phyloP scores from a whole-genome alignment of 2,888 invertebrate species.

The Epirrhoe alternata region DNA sequence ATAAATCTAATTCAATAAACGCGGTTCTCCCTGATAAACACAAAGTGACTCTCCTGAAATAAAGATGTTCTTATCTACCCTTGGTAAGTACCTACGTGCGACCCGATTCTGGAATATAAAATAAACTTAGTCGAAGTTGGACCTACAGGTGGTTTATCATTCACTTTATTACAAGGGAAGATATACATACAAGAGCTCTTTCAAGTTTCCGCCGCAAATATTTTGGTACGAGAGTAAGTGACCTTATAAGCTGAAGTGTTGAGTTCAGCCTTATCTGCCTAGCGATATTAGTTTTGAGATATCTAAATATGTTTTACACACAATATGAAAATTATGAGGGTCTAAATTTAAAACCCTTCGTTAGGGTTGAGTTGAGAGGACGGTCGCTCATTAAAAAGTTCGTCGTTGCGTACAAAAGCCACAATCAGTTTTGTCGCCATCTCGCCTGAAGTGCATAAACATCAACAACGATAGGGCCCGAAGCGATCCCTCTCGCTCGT shows the following conservation, averaged over 20 bases:
- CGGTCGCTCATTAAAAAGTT: constrained; percentile 33
- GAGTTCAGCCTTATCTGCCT: neutral
- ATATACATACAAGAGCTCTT: constrained; percentile 8
- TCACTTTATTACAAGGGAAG: constrained; percentile 41
- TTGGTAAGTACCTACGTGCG: constrained; percentile 41
- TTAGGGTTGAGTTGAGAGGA: constrained; percentile 18
- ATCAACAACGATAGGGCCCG: constrained; percentile 23
- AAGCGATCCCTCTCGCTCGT: constrained; percentile 26
- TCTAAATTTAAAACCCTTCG: constrained; percentile 21
- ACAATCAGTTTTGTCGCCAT: constrained; percentile 27
- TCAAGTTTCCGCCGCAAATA: constrained; percentile 22
- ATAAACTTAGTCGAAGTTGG: constrained; percentile 43
- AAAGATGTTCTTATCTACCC: constrained; percentile 32
- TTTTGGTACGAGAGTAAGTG: constrained; percentile 16
- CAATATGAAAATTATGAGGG: constrained; percentile 18
- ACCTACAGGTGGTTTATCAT: constrained; percentile 59
- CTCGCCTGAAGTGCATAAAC: constrained; percentile 24
- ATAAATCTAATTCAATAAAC: constrained; percentile 41
- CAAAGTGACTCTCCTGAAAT: constrained; percentile 34
- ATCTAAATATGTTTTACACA: constrained; percentile 4
- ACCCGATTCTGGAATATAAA: constrained; percentile 46
- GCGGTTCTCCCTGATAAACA: constrained; percentile 31
- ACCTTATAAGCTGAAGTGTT: constrained; percentile 13
- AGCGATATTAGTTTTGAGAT: neutral
- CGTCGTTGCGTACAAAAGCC: constrained; percentile 28